Conservation (phyloP, 2,113 vertebrate species). For the Macaca mulatta region DNA sequence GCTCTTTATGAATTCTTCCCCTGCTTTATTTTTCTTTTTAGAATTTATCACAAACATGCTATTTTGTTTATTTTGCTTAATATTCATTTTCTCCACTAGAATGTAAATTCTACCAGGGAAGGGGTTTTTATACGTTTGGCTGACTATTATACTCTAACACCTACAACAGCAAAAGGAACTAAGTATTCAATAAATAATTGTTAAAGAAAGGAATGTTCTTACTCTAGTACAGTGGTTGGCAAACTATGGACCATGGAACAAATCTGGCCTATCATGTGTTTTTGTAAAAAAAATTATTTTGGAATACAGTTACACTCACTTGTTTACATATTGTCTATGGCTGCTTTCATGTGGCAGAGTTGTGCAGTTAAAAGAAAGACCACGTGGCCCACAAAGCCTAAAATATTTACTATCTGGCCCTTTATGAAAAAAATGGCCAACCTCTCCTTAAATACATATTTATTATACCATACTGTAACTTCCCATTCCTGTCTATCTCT, state of each 20-base stretch:
- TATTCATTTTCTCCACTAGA: neutral
- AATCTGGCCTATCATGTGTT: conserved; percentile 16
- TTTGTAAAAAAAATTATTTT: conserved; percentile 39
- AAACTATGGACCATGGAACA: neutral
- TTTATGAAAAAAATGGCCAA: neutral
- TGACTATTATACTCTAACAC: neutral
- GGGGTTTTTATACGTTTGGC: neutral
- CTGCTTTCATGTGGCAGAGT: conserved; percentile 31
- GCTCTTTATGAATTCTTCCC: neutral
- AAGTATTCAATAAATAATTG: neutral
- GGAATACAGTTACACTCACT: neutral
- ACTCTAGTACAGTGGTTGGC: neutral
- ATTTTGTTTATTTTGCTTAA: conserved; percentile 29
- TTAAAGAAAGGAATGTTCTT: neutral
- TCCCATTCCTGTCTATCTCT: neutral
- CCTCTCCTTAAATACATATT: neutral
- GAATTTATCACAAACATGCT: neutral
- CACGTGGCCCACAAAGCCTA: neutral
- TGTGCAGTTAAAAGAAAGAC: conserved; percentile 28
- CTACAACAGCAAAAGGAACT: conserved; percentile 8
- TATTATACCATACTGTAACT: neutral
- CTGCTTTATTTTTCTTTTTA: conserved; percentile 10
- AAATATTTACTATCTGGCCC: conserved; percentile 50
- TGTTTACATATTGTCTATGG: conserved; percentile 12
- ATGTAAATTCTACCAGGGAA: neutral